phyloP scores from a whole-genome alignment of 1,140 invertebrate genomes.

The Ips nitidus region DNA sequence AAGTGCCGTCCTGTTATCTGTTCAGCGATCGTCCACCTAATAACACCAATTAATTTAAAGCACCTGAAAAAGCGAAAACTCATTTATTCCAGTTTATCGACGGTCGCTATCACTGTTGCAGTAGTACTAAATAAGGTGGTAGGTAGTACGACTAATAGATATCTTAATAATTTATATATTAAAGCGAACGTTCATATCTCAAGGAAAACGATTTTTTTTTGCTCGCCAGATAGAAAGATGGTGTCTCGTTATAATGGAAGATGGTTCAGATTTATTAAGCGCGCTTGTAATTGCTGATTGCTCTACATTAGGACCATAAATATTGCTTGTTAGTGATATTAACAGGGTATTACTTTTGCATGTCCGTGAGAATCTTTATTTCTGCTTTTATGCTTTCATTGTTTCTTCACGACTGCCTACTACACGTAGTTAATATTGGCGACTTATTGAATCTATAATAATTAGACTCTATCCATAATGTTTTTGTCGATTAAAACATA shows the following conservation, averaged over 20 bases:
- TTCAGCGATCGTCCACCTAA: slow-evolving; percentile 29
- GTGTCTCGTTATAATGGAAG: slow-evolving; percentile 4
- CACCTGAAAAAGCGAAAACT: slow-evolving; percentile 29
- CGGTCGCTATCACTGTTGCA: slow-evolving; percentile 13
- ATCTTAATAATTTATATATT: slow-evolving; percentile 26
- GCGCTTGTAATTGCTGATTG: slow-evolving; percentile 2
- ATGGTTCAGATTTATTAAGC: slow-evolving; percentile 10
- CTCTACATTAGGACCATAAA: not conserved
- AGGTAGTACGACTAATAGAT: slow-evolving; percentile 16
- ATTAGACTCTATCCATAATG: too few species aligned
- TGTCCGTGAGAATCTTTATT: too few species aligned
- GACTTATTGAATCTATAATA: too few species aligned
- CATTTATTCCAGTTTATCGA: slow-evolving; percentile 29
- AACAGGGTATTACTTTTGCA: not conserved
- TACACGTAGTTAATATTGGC: too few species aligned
- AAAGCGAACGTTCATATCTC: slow-evolving; percentile 5
- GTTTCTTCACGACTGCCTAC: too few species aligned
- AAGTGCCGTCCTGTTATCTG: slow-evolving; percentile 27
- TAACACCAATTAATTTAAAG: slow-evolving; percentile 33
- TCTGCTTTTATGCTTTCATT: too few species aligned
- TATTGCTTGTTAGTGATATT: slow-evolving; percentile 1
- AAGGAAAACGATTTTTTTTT: not conserved
- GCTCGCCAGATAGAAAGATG: slow-evolving; percentile 1
- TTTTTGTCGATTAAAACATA: too few species aligned
- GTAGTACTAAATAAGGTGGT: slow-evolving; percentile 23